phyloP scores from a whole-genome alignment of 2,797 vertebrate genomes.

The Neomorphus geoffroyi region DNA sequence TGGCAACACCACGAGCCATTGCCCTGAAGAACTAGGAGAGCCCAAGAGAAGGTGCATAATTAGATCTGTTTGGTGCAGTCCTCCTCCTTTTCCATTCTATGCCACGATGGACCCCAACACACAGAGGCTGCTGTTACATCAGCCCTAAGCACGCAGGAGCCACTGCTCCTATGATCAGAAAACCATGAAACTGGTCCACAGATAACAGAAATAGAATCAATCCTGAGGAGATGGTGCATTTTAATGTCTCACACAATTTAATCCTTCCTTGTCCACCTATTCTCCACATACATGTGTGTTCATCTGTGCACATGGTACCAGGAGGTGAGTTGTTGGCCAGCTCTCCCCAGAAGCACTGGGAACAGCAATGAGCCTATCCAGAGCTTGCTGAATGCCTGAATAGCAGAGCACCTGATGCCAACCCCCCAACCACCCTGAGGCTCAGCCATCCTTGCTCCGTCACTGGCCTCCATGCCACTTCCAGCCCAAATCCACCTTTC shows the following conservation, averaged over 20 bases:
- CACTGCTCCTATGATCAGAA: neutral
- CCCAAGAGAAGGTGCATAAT: neutral
- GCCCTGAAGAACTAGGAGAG: neutral
- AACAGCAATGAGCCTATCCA: neutral
- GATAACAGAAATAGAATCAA: neutral
- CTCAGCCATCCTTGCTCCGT: neutral
- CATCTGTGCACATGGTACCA: neutral
- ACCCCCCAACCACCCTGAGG: neutral
- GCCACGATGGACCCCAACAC: neutral
- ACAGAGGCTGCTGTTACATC: neutral
- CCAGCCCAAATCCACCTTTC: neutral
- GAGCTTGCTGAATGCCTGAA: neutral
- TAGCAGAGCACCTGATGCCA: neutral
- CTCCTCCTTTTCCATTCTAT: neutral
- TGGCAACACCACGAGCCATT: neutral
- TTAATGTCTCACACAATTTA: neutral
- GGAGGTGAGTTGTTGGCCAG: neutral
- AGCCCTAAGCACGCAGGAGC: neutral
- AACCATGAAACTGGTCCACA: neutral
- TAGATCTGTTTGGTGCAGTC: neutral
- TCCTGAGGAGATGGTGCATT: neutral
- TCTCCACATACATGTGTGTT: neutral
- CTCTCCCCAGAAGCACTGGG: neutral
- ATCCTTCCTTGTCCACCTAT: neutral
- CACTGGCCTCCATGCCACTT: neutral